phyloP scores from a whole-genome alignment of 2,888 invertebrate species.

The Eutolmus rufibarbis region DNA sequence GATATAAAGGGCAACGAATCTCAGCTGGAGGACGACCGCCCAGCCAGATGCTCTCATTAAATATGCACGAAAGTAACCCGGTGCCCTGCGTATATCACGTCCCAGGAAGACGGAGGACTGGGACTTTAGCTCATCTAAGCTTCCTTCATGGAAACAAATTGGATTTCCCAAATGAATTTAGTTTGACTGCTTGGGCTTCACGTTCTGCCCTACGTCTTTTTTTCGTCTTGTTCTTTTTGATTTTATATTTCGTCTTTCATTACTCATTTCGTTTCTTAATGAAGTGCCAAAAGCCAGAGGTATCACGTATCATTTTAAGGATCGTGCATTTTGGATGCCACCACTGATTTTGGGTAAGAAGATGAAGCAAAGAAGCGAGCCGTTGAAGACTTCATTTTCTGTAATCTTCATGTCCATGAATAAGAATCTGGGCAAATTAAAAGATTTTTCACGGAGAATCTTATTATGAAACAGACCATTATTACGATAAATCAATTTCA shows the following conservation, averaged over 20 bases:
- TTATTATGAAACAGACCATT: too few relatives aligned
- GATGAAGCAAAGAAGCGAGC: background rate
- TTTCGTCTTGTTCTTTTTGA: background rate
- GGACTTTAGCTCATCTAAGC: background rate
- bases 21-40: background rate
- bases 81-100: background rate
- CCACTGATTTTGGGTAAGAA: background rate
- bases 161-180: background rate
- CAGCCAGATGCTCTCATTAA: background rate
- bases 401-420: background rate
- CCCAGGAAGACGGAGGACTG: background rate
- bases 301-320: background rate
- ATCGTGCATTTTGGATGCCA: background rate
- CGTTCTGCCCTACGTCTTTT: background rate
- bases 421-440: background rate
- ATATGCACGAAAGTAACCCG: background rate
- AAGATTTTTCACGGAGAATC: too few relatives aligned
- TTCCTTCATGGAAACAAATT: background rate
- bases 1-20: background rate
- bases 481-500: too few relatives aligned
- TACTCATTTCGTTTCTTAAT: background rate
- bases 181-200: background rate
- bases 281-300: background rate
- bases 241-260: background rate
- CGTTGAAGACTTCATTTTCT: background rate